Base-by-base conservation (phyloP, 2,888 invertebrate genomes). In the Acanthopleura granulata region DNA sequence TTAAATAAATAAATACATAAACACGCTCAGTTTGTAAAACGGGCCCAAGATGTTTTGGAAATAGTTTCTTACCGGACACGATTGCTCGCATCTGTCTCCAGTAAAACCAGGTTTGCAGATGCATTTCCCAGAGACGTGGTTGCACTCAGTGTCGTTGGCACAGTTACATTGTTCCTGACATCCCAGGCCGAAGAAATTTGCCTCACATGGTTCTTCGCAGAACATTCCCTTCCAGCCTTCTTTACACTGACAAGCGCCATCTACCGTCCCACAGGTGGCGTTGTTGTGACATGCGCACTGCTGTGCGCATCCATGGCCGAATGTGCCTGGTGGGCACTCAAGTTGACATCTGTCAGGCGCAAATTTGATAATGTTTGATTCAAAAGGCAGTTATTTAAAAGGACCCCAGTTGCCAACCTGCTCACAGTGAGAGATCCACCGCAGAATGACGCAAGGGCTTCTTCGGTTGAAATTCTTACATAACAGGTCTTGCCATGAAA, bases 61-160 rank as follows among this genome's bases (percentile, higher is more conserved):
- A n/a, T n/a, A n/a, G n/a, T n/a, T n/a, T 16, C 74, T 71, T 61
- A 74, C 74, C n/a, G 57, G 57, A 22, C 74, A 74, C 0, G 22
- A 12, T 4, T 70, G 50, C 16, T 51, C 71, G 30, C 74, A 74
- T 0, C 16, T 51, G 14, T 25, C 22, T 40, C 84, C 85, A 78
- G 77, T 79, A 74, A 76, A 84, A 15, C 81, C 81, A 0, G 73
- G 51, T 49, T 76, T 76, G 76, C 85, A 85, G 29, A 69, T 70
- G 75, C 85, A 85, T 3, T 77, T 74, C 16, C 85, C 85, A 27
- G 82, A 79, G 66, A 74, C 76, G 30, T 76, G 80, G 66, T 83
- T 78, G 79, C 85, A 85, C 0, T 57, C 57, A 3, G 66, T 22
- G 1, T 27, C 66, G 29, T 66, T 66, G 29, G 25, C 66, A 14